Conservation (phyloP, 2,113 vertebrate genomes). For the Hippocampus mohnikei region DNA sequence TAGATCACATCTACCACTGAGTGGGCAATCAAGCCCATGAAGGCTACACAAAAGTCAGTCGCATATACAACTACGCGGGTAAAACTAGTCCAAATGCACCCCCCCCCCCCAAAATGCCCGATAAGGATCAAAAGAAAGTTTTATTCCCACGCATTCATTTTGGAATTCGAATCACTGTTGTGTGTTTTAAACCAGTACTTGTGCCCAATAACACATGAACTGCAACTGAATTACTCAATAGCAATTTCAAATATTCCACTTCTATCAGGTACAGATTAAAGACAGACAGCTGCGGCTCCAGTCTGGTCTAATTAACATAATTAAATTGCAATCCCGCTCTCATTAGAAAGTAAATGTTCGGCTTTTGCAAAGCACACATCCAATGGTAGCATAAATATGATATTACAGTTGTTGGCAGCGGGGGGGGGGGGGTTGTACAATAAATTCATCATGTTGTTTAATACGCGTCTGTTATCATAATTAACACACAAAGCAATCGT, state of each 20-base stretch:
- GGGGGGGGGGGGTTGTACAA: not conserved
- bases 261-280: slow-evolving; percentile 1
- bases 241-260: slow-evolving; percentile 12
- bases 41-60: too few relatives aligned
- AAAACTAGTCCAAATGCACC: too few relatives aligned
- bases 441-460: slow-evolving; percentile 2
- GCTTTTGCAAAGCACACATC: slow-evolving; percentile 4
- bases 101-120: too few relatives aligned
- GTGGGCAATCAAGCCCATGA: too few relatives aligned
- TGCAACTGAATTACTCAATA: not conserved
- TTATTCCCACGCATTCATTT: too few relatives aligned
- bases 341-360: slow-evolving; percentile 14
- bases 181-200: too few relatives aligned
- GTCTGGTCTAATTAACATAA: slow-evolving; percentile 35
- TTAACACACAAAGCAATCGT: slow-evolving; percentile 21
- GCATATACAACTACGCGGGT: too few relatives aligned
- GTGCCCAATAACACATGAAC: not conserved
- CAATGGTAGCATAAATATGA: not conserved
- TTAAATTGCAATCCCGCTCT: slow-evolving; percentile 41
- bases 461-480: slow-evolving; percentile 26
- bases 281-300: slow-evolving; percentile 37
- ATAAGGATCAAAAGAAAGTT: too few relatives aligned
- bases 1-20: too few relatives aligned
- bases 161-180: too few relatives aligned
- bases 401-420: not conserved